Evolutionary conservation across 2,888 invertebrate genomes (phyloP).

Genomic region (Cephus runcator): DNA sequence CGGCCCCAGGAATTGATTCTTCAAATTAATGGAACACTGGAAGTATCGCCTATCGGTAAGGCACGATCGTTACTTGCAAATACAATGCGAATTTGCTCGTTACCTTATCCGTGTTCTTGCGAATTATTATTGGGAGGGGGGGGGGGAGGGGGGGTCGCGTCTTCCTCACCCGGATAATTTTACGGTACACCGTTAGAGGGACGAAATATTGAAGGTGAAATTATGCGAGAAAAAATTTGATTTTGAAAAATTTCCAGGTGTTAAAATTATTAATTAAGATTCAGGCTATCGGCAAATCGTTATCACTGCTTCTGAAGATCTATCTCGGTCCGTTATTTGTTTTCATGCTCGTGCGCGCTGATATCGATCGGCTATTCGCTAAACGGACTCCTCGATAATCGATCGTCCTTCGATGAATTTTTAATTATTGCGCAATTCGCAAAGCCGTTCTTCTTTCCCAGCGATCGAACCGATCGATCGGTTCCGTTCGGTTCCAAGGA

Average conservation of each 20-base stretch:
- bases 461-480: conserved; percentile 33
- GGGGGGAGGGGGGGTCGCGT: background rate
- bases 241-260: no score
- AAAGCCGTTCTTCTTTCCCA: conserved; percentile 31
- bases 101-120: background rate
- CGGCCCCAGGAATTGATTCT: background rate
- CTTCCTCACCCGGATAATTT: background rate
- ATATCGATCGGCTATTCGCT: no score
- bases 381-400: background rate
- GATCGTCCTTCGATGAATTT: background rate
- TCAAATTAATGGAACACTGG: background rate
- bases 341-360: no score
- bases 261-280: background rate
- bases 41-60: background rate
- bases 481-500: conserved; percentile 33
- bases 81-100: background rate
- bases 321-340: no score
- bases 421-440: background rate
- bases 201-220: no score
- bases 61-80: background rate
- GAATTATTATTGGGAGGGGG: background rate
- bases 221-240: no score
- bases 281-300: background rate
- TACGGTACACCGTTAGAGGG: no score
- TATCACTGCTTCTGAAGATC: background rate